Evolutionary conservation across 53 echinoderm and acorn worm genomes (phyloP), one percentile per base, ranked within the genome.

Genomic region (Luidia sarsii): DNA sequence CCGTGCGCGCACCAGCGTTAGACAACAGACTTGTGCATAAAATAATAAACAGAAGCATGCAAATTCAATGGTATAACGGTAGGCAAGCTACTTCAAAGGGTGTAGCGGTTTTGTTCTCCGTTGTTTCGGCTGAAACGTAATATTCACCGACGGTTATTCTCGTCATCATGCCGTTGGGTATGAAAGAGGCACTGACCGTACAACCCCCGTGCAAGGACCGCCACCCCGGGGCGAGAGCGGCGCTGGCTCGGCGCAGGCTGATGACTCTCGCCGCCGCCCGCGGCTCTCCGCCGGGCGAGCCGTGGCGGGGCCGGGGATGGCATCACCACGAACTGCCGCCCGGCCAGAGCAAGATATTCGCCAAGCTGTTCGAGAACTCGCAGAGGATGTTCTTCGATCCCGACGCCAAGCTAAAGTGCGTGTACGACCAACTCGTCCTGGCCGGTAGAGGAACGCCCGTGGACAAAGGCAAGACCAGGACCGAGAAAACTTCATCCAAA

Each of bases 171-270:
- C 79, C 85, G 41, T 66, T 48, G 62, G 73, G 61, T 39, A 84
- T 85, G 80, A 39, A 85, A 80, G 37, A 80, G 53, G 84, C 89
- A 18, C 64, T 89, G 49, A 53, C 34, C 25, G 60, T 89, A 3
- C 1, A 41, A 16, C 89, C 63, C 8, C 59, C 79, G 0, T 39
- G 56, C 52, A 45, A 60, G 19, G 54, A 65, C 20, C 61, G 82
- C 15, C 27, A 82, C 63, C 45, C 70, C 23, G 67, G 22, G 5
- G 39, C 34, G 3, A 31, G 32, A 41, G 29, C 35, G 7, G 49
- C 49, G 33, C 25, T 83, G 15, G 63, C 33, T n/a, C 61, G 62
- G 38, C 83, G 48, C 0, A 14, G 34, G 14, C 50, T 53, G 3
- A n/a, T n/a, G n/a, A n/a, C n/a, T n/a, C n/a, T n/a, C n/a, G 16